A percentile compares a stretch with the other conserved stretches of the same genome.
Evolutionary conservation across 2,797 vertebrate species (phyloP).

Genomic region (Peromyscus aztecus): DNA sequence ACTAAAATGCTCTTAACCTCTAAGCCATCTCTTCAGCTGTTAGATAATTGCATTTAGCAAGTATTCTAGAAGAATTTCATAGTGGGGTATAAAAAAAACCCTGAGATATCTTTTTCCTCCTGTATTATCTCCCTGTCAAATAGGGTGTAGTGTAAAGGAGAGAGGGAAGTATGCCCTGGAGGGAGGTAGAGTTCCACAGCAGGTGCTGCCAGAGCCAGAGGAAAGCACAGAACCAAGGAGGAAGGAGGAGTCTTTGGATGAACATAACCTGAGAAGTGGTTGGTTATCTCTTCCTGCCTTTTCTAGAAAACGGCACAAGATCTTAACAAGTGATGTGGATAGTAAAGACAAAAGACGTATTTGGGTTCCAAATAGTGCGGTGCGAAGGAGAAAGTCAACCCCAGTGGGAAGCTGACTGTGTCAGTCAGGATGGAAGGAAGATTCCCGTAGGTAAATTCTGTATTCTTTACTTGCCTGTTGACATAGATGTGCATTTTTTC

Average conservation of each 20-base stretch:
- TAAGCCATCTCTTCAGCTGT: not conserved
- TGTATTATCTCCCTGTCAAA: not conserved
- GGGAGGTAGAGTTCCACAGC: not conserved
- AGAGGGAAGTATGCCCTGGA: not conserved
- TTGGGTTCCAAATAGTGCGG: not conserved
- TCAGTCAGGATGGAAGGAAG: not conserved
- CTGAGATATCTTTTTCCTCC: slow-evolving; percentile 1
- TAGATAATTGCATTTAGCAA: slow-evolving; percentile 5
- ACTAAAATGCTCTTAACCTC: not conserved
- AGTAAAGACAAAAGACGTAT: slow-evolving; percentile 16
- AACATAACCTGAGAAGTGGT: not conserved
- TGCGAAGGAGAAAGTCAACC: slow-evolving; percentile 27
- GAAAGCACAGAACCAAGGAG: not conserved
- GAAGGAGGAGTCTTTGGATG: not conserved
- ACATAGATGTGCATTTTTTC: not conserved
- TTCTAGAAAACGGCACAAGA: not conserved
- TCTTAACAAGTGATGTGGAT: not conserved
- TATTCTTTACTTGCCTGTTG: slow-evolving; percentile 15
- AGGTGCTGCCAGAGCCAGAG: not conserved
- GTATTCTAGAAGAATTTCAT: slow-evolving; percentile 64
- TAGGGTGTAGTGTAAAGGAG: not conserved
- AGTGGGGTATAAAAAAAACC: not conserved
- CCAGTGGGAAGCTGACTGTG: not conserved
- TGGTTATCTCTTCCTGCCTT: slow-evolving; percentile 32
- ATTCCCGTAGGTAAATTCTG: not conserved